Base-by-base conservation (phyloP, 2,797 vertebrate species). In the Eremophila alpestris region DNA sequence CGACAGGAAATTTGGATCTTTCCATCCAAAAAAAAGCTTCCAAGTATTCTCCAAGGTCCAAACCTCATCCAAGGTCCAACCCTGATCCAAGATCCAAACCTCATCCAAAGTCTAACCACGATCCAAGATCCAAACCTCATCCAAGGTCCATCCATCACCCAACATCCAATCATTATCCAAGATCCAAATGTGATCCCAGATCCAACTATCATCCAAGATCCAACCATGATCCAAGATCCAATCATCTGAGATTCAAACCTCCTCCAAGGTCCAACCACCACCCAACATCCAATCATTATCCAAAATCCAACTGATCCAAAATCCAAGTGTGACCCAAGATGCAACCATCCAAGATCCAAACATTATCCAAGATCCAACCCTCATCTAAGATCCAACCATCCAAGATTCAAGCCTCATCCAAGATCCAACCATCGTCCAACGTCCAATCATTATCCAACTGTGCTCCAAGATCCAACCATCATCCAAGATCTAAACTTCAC, bases 241-340 rank as follows among this genome's bases (percentile, higher is more conserved):
- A 8, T 2, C 8, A 9, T 11, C 19, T 26, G 51, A 7, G 26
- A 7, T 23, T 11, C 65, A 52, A 32, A 13, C 5, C 2, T 6
- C 5, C 36, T 13, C 34, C 65, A 51, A 23, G 20, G 7, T 51
- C 34, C 29, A 69, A 21, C 2, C 5, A 1, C 5, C 5, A 36
- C 9, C 34, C 65, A 51, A 23, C 15, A 4, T 29, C 26, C 46
- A 51, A 27, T 1, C n/a, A 8, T 14, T 2, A 36, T 27, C 17
- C 32, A 26, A 29, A 13, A 7, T 17, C 43, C 32, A 46, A 64
- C 7, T 9, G 11, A 38, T 38, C 65, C 30, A 55, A 43, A 17
- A 21, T 27, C 9, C 17, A 43, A 34, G 1, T 20, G 1, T 12
- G 4, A 34, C 10, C 38, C 38, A 41, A 9, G 1, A 16, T 34